phyloP scores from a whole-genome alignment of 2,797 vertebrate species.

The Cetoscarus ocellatus region DNA sequence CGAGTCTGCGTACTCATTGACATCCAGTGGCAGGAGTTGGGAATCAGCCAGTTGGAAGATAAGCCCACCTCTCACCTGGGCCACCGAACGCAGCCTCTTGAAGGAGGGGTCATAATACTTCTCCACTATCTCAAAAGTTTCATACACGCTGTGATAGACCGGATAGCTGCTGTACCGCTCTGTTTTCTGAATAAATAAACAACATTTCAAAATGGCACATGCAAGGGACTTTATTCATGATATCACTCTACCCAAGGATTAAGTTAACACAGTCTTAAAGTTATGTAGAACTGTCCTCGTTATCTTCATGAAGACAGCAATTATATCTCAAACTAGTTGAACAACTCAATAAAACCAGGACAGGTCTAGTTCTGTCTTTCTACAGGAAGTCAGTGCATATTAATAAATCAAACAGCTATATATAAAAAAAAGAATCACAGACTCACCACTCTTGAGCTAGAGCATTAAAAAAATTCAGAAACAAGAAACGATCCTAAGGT shows the following conservation, averaged over 20 bases:
- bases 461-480: no score
- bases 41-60: slow-evolving; percentile 89
- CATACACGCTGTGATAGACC: slow-evolving; percentile 95
- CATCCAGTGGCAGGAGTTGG: slow-evolving; percentile 89
- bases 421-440: no score
- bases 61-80: slow-evolving; percentile 91
- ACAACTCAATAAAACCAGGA: no score
- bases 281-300: not conserved
- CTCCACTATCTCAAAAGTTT: slow-evolving; percentile 94
- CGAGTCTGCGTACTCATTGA: slow-evolving; percentile 87
- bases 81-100: slow-evolving; percentile 88
- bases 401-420: no score
- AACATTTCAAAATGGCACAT: not conserved
- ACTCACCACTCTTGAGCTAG: no score
- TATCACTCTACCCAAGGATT: not conserved
- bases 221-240: not conserved
- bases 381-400: no score
- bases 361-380: no score
- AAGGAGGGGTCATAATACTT: slow-evolving; percentile 94
- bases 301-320: not conserved
- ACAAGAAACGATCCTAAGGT: no score
- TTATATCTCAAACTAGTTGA: no score
- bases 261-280: not conserved
- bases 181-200: slow-evolving; percentile 77
- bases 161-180: slow-evolving; percentile 92